Conservation (phyloP, 1,140 invertebrate species). For the Palaemon carinicauda region DNA sequence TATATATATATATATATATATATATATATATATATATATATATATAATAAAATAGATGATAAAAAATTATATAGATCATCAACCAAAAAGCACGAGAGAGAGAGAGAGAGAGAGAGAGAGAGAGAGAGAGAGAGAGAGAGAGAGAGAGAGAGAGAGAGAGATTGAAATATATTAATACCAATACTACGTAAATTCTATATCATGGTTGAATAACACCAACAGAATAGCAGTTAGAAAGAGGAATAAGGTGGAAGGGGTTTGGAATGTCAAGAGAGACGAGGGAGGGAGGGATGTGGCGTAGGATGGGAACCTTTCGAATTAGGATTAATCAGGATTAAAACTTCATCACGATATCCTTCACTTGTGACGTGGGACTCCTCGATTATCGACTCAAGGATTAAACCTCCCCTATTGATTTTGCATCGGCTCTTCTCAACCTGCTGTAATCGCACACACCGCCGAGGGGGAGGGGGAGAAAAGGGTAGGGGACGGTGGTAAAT, state of each 20-base stretch:
- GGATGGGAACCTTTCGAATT: slow-evolving; percentile 5
- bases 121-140: not conserved
- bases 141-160: not conserved
- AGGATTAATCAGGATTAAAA: slow-evolving; percentile 29
- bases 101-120: not conserved
- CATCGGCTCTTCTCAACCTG: not conserved
- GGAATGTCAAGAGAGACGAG: not conserved
- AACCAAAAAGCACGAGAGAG: not conserved
- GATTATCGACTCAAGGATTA: slow-evolving; percentile 29
- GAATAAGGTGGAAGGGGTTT: not conserved
- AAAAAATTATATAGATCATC: not conserved
- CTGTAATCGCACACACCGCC: not conserved
- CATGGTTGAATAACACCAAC: not conserved
- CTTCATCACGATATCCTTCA: slow-evolving; percentile 24
- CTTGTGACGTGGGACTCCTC: not conserved
- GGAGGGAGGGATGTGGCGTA: too few species aligned
- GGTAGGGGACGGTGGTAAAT: too few species aligned
- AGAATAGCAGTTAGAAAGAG: not conserved
- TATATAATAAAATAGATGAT: too few species aligned
- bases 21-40: too few species aligned
- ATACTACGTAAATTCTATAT: not conserved
- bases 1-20: too few species aligned
- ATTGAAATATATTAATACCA: not conserved
- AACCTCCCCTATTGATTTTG: slow-evolving; percentile 23
- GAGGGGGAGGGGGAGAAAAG: not conserved